Conservation (phyloP, 2,888 invertebrate species). For the Xylota sylvarum region DNA sequence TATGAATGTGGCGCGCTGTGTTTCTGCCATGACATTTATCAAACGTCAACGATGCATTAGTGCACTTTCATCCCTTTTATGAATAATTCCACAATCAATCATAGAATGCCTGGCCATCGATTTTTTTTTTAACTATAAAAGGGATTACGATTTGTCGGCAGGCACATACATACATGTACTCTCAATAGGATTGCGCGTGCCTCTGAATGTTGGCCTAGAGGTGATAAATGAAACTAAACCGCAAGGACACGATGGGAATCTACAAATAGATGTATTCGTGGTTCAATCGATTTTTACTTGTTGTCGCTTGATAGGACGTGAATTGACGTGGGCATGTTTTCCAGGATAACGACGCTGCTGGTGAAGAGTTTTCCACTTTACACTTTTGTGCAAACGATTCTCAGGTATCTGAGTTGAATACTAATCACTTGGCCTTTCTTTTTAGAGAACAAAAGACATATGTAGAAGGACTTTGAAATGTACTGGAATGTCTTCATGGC, state of each 20-base stretch:
- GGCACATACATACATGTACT: not conserved
- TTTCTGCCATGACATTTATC: slow-evolving; percentile 12
- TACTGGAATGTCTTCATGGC: not conserved
- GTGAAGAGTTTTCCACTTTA: slow-evolving; percentile 15
- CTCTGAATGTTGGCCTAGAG: slow-evolving; percentile 10
- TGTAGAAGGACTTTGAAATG: not conserved
- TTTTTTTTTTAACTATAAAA: slow-evolving; percentile 29
- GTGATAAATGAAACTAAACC: slow-evolving; percentile 50
- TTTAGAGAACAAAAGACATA: not conserved
- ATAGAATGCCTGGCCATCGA: slow-evolving; percentile 13
- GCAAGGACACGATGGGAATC: slow-evolving; percentile 38
- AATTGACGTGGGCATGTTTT: slow-evolving; percentile 1
- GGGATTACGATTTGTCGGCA: slow-evolving; percentile 17
- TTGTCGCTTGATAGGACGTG: slow-evolving; percentile 9
- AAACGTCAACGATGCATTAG: slow-evolving; percentile 25
- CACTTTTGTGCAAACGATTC: slow-evolving; percentile 19
- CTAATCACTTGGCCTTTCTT: slow-evolving; percentile 19
- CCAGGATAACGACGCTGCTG: not conserved
- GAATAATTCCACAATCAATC: slow-evolving; percentile 46
- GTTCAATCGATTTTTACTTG: slow-evolving; percentile 37
- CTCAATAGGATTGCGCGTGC: slow-evolving; percentile 11
- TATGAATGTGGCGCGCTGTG: not conserved
- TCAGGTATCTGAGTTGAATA: slow-evolving; percentile 32
- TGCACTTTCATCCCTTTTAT: slow-evolving; percentile 18
- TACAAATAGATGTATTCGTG: slow-evolving; percentile 18